Conservation (phyloP, 1,140 invertebrate genomes). For the Panagrolaimus sp. region DNA sequence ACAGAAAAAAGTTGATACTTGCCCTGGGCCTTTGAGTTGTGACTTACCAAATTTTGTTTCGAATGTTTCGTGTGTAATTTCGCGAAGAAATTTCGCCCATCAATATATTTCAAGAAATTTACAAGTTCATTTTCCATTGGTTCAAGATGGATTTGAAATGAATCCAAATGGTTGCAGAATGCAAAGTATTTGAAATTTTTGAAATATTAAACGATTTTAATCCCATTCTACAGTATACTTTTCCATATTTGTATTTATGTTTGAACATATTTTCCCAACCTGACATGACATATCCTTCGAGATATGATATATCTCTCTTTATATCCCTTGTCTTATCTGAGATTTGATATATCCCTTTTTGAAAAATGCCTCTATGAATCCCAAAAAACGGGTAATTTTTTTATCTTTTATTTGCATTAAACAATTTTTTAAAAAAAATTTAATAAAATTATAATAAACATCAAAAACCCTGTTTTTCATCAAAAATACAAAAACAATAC, state of each 20-base stretch:
- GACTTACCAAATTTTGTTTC: background rate
- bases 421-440: background rate
- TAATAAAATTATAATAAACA: slow-evolving; percentile 28
- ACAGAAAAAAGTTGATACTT: background rate
- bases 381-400: background rate
- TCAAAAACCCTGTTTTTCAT: background rate
- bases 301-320: background rate
- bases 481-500: slow-evolving; percentile 6
- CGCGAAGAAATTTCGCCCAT: background rate
- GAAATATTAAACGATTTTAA: background rate
- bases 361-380: no score
- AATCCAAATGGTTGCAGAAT: background rate
- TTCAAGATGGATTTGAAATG: background rate
- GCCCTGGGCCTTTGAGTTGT: slow-evolving; percentile 9
- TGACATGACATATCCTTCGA: background rate
- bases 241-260: background rate
- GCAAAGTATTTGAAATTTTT: background rate
- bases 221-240: background rate
- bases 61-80: background rate
- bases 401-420: background rate
- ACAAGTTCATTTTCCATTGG: background rate
- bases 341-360: background rate
- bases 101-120: background rate
- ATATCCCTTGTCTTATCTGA: background rate
- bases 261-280: background rate